phyloP scores from a whole-genome alignment of 2,797 vertebrate species.

The Oophaga sylvatica region DNA sequence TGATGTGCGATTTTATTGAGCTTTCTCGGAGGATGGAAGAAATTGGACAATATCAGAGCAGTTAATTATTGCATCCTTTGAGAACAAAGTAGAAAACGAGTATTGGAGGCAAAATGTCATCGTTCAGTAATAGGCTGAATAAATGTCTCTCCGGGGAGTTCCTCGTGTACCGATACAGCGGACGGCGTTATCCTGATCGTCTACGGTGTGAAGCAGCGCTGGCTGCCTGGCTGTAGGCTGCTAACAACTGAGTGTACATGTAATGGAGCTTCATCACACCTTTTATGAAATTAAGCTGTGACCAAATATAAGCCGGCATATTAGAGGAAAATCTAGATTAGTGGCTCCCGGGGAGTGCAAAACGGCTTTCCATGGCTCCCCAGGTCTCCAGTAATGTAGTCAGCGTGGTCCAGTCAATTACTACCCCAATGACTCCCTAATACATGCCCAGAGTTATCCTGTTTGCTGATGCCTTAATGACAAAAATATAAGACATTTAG shows the following conservation, averaged over 20 bases:
- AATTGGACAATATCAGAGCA: conserved; percentile 23
- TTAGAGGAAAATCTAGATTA: background rate
- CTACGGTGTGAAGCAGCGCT: background rate
- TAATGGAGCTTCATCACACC: background rate
- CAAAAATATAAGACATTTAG: background rate
- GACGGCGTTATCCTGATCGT: background rate
- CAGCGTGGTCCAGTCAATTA: background rate
- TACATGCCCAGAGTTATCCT: background rate
- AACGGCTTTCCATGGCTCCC: background rate
- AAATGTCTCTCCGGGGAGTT: conserved; percentile 13
- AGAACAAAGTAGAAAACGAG: conserved; percentile 19
- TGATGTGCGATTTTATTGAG: background rate
- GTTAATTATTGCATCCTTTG: conserved; percentile 28
- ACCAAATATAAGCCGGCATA: background rate
- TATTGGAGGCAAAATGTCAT: conserved; percentile 27
- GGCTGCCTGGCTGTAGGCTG: background rate
- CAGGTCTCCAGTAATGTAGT: background rate
- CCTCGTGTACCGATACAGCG: background rate
- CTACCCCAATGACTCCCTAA: background rate
- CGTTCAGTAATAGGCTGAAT: conserved; percentile 12
- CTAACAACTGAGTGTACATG: background rate
- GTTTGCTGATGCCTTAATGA: background rate
- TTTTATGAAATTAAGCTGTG: background rate
- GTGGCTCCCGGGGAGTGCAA: background rate
- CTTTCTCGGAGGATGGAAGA: conserved; percentile 23